phyloP scores from a whole-genome alignment of 2,888 invertebrate species.

The Hylaea fasciaria region DNA sequence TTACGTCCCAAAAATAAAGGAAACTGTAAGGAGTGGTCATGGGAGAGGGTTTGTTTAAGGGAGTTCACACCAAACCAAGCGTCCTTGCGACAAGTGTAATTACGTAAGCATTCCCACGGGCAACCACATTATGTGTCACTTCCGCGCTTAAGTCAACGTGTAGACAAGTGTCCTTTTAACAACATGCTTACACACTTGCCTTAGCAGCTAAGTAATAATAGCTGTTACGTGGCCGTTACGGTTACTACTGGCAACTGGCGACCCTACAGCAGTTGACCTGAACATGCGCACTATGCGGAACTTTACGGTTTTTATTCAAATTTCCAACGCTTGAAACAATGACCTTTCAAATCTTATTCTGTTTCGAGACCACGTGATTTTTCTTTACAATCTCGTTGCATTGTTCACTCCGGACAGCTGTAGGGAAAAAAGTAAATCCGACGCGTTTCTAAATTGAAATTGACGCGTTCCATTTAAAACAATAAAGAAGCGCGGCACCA shows the following conservation, averaged over 20 bases:
- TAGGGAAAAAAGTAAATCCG: slow-evolving; percentile 67
- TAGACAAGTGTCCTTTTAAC: slow-evolving; percentile 52
- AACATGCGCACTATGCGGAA: slow-evolving; percentile 70
- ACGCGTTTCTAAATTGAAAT: slow-evolving; percentile 75
- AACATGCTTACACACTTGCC: slow-evolving; percentile 41
- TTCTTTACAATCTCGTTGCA: slow-evolving; percentile 55
- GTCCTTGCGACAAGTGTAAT: slow-evolving; percentile 54
- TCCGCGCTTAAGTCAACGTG: slow-evolving; percentile 51
- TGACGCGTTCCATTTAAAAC: slow-evolving; percentile 82
- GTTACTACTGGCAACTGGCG: slow-evolving; percentile 48
- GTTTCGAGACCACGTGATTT: slow-evolving; percentile 34
- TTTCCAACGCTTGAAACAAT: slow-evolving; percentile 56
- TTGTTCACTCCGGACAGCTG: slow-evolving; percentile 65
- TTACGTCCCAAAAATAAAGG: slow-evolving; percentile 39
- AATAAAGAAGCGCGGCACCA: slow-evolving; percentile 67
- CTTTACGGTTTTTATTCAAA: slow-evolving; percentile 83
- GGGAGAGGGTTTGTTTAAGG: slow-evolving; percentile 50
- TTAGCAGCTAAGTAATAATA: slow-evolving; percentile 40
- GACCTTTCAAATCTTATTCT: slow-evolving; percentile 41
- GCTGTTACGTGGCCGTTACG: slow-evolving; percentile 36
- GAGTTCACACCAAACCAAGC: slow-evolving; percentile 44
- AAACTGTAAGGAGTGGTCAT: slow-evolving; percentile 46
- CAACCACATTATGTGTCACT: slow-evolving; percentile 58
- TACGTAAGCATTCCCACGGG: slow-evolving; percentile 66
- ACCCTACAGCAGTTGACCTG: slow-evolving; percentile 65